Evolutionary conservation across 92 coral and sea anemone genomes (phyloP).

Genomic region (Montipora capitata): DNA sequence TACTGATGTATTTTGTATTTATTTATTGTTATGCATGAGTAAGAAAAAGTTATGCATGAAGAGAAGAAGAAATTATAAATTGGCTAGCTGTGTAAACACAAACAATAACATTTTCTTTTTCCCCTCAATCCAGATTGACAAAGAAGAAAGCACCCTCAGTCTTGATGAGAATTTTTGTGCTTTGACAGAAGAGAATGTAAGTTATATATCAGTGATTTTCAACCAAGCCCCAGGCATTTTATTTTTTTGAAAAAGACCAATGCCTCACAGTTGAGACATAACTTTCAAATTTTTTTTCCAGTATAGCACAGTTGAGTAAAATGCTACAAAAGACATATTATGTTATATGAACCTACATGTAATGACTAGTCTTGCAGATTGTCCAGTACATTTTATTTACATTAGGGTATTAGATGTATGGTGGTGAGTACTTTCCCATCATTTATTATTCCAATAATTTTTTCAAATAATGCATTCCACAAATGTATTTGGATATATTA

Average conservation of each 20-base stretch:
- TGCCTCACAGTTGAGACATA: not conserved
- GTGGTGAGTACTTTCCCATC: conserved; percentile 5
- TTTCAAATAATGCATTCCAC: not conserved
- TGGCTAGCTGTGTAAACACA: conserved; percentile 2
- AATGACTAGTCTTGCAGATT: conserved; percentile 19
- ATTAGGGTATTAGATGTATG: conserved; percentile 1
- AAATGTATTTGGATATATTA: conserved; percentile 13
- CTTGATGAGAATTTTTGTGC: conserved; percentile 13
- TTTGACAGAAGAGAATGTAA: conserved; percentile 8
- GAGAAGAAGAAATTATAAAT: conserved; percentile 15
- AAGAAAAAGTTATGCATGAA: conserved; percentile 28
- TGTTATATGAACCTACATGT: conserved; percentile 9
- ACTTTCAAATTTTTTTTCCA: not conserved
- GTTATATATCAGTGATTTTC: conserved; percentile 7
- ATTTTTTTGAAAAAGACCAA: conserved; percentile 15
- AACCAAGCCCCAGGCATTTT: not conserved
- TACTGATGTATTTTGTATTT: conserved; percentile 19
- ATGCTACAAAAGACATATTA: not conserved
- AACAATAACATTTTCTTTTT: conserved; percentile 10
- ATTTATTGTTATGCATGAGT: conserved; percentile 9
- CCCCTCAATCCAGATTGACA: conserved; percentile 26
- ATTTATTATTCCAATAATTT: not conserved
- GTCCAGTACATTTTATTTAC: conserved; percentile 20
- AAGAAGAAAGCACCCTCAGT: conserved; percentile 14
- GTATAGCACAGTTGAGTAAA: conserved; percentile 2